Percentiles rank a stretch among this genome's conserved stretches.
Evolutionary conservation across 2,888 invertebrate genomes (phyloP).

Genomic region (Caenorhabditis becei): DNA sequence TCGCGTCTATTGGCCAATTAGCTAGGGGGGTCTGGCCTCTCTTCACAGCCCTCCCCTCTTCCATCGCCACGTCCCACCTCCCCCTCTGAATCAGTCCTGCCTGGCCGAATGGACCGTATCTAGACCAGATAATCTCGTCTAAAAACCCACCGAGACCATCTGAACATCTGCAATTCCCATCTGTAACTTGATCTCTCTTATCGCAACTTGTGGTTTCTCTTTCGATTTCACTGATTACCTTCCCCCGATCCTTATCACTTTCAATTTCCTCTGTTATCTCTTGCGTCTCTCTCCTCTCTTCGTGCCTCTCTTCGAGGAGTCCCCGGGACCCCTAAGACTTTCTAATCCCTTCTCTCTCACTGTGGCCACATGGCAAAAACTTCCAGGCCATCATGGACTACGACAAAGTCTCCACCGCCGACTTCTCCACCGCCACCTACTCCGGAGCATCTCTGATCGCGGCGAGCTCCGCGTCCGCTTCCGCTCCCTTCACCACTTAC

Average conservation of each 20-base stretch:
- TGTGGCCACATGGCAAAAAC: too few species aligned
- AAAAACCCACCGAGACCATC: constrained; percentile 15
- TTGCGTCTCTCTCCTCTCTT: not conserved
- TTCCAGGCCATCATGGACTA: constrained; percentile 42
- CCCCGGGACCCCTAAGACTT: constrained; percentile 1
- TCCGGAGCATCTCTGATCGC: constrained; percentile 30
- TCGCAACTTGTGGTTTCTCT: constrained; percentile 16
- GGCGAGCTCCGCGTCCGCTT: constrained; percentile 23
- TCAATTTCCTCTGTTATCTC: not conserved
- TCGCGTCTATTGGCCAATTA: constrained; percentile 45
- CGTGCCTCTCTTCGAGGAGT: not conserved
- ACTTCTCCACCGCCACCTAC: constrained; percentile 35
- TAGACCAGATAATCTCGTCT: constrained; percentile 51
- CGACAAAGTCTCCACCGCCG: constrained; percentile 33
- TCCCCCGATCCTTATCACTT: constrained; percentile 33
- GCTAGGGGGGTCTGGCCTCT: constrained; percentile 18
- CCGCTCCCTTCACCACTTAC: constrained; percentile 21
- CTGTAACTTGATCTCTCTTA: constrained; percentile 29
- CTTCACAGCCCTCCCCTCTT: too few species aligned
- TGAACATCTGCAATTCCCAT: constrained; percentile 43
- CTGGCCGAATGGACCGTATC: constrained; percentile 33
- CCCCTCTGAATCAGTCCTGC: constrained; percentile 22
- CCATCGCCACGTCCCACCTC: constrained; percentile 4
- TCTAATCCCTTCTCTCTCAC: constrained; percentile 18
- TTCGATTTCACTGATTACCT: constrained; percentile 28